A percentile compares a stretch with the other conserved stretches of the same genome.
phyloP scores from a whole-genome alignment of 2,888 invertebrate genomes.

The Chirona hameri region DNA sequence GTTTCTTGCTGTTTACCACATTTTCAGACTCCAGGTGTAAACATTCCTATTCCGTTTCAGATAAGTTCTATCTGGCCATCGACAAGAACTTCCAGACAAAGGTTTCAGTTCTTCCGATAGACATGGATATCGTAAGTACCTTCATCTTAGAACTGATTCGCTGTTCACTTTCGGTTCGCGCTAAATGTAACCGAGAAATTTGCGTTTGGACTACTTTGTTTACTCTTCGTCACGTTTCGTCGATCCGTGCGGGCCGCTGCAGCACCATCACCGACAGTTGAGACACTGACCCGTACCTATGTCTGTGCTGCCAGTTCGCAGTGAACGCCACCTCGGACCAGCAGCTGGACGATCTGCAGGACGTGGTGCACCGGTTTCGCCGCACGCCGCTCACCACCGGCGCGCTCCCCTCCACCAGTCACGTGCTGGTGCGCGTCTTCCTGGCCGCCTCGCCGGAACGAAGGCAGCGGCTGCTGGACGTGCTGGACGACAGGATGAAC shows the following conservation, averaged over 20 bases:
- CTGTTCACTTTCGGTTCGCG: too few species aligned
- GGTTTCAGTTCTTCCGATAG: conserved; percentile 64
- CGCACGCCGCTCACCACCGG: conserved; percentile 66
- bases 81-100: conserved; percentile 62
- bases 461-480: conserved; percentile 61
- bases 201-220: too few species aligned
- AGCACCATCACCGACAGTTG: too few species aligned
- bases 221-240: too few species aligned
- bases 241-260: too few species aligned
- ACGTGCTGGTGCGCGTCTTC: conserved; percentile 64
- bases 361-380: conserved; percentile 67
- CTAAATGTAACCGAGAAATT: too few species aligned
- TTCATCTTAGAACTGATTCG: too few species aligned
- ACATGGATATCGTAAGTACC: conserved; percentile 64
- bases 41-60: conserved; percentile 45
- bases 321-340: conserved; percentile 41
- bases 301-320: neutral
- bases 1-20: neutral
- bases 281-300: too few species aligned
- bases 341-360: conserved; percentile 67
- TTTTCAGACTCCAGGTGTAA: neutral
- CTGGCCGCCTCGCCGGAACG: conserved; percentile 50
- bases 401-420: conserved; percentile 72
- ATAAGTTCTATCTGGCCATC: conserved; percentile 65
- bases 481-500: conserved; percentile 74